Percentiles rank a stretch among this genome's conserved stretches.
phyloP scores from a whole-genome alignment of 2,113 vertebrate genomes.

The Nothoprocta pentlandii region DNA sequence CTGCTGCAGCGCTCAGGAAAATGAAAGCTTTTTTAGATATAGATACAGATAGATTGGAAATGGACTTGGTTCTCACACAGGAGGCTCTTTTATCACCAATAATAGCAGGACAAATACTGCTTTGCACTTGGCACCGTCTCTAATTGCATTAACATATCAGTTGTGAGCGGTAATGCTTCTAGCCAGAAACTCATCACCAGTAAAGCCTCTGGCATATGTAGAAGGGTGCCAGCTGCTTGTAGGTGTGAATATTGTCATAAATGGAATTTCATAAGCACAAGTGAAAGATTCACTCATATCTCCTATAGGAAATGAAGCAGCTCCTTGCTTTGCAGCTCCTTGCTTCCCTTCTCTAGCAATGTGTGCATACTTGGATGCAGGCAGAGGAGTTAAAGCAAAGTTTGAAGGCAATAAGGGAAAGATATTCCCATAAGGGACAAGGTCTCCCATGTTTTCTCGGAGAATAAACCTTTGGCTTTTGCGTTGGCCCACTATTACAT shows the following conservation, averaged over 20 bases:
- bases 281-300: not conserved
- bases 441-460: not conserved
- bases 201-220: slow-evolving; percentile 12
- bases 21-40: slow-evolving; percentile 45
- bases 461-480: not conserved
- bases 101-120: slow-evolving; percentile 54
- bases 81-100: slow-evolving; percentile 57
- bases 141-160: slow-evolving; percentile 18
- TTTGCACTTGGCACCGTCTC: slow-evolving; percentile 28
- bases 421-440: not conserved
- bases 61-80: slow-evolving; percentile 22
- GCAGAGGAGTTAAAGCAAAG: not conserved
- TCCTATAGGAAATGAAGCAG: not conserved
- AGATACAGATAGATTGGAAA: slow-evolving; percentile 59
- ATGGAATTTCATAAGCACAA: slow-evolving; percentile 21
- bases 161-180: slow-evolving; percentile 12
- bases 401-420: not conserved
- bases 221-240: slow-evolving; percentile 57
- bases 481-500: not conserved
- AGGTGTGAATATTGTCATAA: slow-evolving; percentile 46
- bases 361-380: rapidly evolving
- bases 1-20: not conserved
- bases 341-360: not conserved
- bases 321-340: not conserved
- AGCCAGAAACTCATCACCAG: slow-evolving; percentile 34